Percentiles rank a stretch among this genome's conserved stretches.
Evolutionary conservation across 2,888 invertebrate species (phyloP).

Genomic region (Eupithecia subumbrata): DNA sequence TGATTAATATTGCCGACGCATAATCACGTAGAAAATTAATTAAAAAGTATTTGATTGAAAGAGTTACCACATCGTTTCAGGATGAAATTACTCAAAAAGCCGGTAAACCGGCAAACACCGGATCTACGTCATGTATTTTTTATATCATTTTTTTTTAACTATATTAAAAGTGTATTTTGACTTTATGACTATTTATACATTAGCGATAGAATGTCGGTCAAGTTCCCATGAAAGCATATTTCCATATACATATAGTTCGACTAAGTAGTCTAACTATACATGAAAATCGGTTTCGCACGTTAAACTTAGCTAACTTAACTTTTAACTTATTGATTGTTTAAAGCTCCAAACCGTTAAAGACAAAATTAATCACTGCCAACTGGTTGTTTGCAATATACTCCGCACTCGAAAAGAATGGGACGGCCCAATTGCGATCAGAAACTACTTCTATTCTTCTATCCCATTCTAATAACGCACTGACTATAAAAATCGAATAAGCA

Average conservation of each 20-base stretch:
- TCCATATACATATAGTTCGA: too few species aligned
- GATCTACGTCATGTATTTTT: too few species aligned
- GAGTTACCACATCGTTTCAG: constrained; percentile 71
- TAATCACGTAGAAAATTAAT: constrained; percentile 80
- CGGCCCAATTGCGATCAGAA: background rate
- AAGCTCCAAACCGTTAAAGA: background rate
- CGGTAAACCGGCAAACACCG: background rate
- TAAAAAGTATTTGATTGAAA: constrained; percentile 76
- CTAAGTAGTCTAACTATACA: too few species aligned
- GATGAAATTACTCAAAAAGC: constrained; percentile 16
- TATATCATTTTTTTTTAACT: too few species aligned
- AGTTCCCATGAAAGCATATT: too few species aligned
- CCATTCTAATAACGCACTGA: background rate
- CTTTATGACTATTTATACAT: background rate
- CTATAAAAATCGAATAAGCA: background rate
- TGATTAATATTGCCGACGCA: constrained; percentile 56
- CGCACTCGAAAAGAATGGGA: background rate
- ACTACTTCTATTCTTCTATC: background rate
- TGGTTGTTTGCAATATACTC: background rate
- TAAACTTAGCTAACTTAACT: too few species aligned
- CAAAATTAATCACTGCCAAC: too few species aligned
- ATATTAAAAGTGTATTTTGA: background rate
- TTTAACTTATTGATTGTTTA: background rate
- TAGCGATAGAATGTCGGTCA: too few species aligned
- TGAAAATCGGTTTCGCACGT: too few species aligned